phyloP scores from a whole-genome alignment of 1,140 invertebrate species.

The Drosophila lowei region DNA sequence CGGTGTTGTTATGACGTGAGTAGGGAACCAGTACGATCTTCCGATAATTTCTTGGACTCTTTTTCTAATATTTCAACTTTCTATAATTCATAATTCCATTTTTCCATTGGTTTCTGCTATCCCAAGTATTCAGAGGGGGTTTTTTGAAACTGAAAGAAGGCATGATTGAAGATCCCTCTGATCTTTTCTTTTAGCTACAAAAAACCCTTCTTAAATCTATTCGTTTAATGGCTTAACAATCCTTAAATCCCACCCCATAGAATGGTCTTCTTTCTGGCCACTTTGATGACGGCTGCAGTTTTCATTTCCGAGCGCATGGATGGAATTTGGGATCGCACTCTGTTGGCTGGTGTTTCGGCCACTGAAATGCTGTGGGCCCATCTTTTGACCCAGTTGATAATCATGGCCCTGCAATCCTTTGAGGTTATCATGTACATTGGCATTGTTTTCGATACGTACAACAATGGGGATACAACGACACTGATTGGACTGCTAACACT shows the following conservation, averaged over 20 bases:
- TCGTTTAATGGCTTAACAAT: too few relatives aligned
- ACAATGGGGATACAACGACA: conserved; percentile 85
- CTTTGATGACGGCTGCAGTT: conserved; percentile 89
- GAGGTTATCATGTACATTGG: conserved; percentile 86
- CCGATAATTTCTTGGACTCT: neutral
- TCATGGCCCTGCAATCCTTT: conserved; percentile 88
- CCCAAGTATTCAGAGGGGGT: neutral
- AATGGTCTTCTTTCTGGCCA: conserved; percentile 91
- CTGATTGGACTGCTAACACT: conserved; percentile 85
- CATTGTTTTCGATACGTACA: conserved; percentile 85
- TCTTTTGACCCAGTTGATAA: conserved; percentile 88
- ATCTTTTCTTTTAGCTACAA: conserved; percentile 1
- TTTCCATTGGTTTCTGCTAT: conserved; percentile 5
- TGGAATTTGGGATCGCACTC: conserved; percentile 84
- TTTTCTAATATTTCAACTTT: neutral
- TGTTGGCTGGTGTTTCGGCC: conserved; percentile 89
- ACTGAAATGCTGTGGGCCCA: conserved; percentile 89
- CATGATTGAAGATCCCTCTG: neutral
- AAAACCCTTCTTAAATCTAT: neutral
- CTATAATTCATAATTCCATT: neutral
- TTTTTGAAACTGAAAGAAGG: too few relatives aligned
- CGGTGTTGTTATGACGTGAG: conserved; percentile 89
- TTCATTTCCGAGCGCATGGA: conserved; percentile 92
- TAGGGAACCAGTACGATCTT: neutral
- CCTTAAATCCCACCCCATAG: conserved; percentile 83